Evolutionary conservation across 2,113 vertebrate species (phyloP).

Genomic region (Barnardius zonarius): DNA sequence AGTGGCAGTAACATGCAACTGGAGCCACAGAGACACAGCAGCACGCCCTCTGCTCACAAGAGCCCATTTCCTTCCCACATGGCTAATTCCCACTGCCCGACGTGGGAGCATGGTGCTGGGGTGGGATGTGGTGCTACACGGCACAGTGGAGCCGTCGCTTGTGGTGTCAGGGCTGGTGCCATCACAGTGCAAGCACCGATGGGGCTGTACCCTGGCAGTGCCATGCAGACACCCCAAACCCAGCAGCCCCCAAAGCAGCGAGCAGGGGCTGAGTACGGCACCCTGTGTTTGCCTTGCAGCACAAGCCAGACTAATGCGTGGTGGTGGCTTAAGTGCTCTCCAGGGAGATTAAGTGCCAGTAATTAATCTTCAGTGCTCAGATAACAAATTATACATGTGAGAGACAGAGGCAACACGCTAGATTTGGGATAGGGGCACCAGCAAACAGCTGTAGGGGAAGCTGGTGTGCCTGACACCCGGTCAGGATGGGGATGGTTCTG

Average conservation of each 20-base stretch:
- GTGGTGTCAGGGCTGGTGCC: neutral
- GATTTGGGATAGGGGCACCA: rapidly evolving
- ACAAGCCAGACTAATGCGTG: neutral
- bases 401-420: rapidly evolving
- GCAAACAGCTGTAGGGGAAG: neutral
- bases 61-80: neutral
- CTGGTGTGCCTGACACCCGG: neutral
- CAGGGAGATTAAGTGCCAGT: neutral
- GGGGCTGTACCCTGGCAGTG: neutral
- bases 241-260: rapidly evolving
- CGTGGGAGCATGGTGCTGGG: rapidly evolving
- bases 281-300: rapidly evolving
- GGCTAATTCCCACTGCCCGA: rapidly evolving
- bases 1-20: neutral
- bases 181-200: rapidly evolving
- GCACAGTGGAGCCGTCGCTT: rapidly evolving
- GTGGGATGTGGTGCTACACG: neutral
- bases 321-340: neutral
- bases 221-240: neutral
- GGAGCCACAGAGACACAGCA: neutral
- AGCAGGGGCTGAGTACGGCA: rapidly evolving
- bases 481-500: rapidly evolving
- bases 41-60: rapidly evolving
- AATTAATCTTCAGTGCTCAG: neutral
- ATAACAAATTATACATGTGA: neutral